phyloP scores from a whole-genome alignment of 2,113 vertebrate species.

The Sterna hirundo region DNA sequence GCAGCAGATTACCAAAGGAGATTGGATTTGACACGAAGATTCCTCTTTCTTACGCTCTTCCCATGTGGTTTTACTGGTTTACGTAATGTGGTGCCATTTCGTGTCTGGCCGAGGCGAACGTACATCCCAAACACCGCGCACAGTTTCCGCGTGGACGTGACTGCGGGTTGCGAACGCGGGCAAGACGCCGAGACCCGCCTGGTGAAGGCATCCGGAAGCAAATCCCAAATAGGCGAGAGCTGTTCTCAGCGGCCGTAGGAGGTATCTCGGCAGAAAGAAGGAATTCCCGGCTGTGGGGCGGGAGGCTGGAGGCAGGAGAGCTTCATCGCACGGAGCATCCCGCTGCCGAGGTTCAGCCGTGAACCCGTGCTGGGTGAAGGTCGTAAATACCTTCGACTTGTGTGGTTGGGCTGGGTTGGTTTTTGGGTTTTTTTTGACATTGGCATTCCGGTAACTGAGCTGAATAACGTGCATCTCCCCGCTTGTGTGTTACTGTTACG shows the following conservation, averaged over 20 bases:
- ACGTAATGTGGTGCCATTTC: background rate
- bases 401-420: background rate
- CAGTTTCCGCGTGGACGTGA: background rate
- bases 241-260: background rate
- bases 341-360: background rate
- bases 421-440: background rate
- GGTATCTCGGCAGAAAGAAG: background rate
- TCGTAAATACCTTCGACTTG: background rate
- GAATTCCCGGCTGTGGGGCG: background rate
- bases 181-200: background rate
- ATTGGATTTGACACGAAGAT: background rate
- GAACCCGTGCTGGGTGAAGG: background rate
- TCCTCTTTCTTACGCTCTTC: background rate
- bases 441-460: background rate
- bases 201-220: background rate
- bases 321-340: background rate
- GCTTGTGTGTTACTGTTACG: background rate
- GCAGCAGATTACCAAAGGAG: background rate
- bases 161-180: background rate
- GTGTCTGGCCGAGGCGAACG: background rate
- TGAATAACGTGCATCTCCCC: background rate
- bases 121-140: background rate
- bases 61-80: background rate
- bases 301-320: background rate
- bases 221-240: background rate